A percentile compares a stretch with the other conserved stretches of the same genome.
These are phyloP conservation scores for Bilobella aurantiaca DNA, from an alignment of 1,140 invertebrate genomes.

Conservation along the genomic window DNA sequence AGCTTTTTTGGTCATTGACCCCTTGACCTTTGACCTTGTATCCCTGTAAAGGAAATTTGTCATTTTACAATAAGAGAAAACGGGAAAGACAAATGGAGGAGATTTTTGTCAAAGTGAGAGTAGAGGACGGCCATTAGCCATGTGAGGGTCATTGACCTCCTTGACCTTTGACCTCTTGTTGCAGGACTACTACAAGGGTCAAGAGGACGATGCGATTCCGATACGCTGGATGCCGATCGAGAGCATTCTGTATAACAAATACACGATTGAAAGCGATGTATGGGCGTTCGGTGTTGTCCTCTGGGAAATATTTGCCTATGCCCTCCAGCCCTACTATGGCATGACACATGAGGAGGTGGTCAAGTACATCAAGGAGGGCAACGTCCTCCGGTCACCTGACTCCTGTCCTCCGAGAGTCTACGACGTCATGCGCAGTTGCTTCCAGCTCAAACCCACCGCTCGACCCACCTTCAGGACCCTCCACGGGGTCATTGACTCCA, in stretches of 20 bases:
- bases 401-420: constrained; percentile 78
- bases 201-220: constrained; percentile 85
- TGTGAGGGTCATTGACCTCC: no score
- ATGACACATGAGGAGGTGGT: constrained; percentile 92
- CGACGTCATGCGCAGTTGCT: constrained; percentile 85
- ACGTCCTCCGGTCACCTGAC: constrained; percentile 73
- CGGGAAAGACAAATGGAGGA: no score
- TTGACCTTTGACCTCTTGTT: neutral
- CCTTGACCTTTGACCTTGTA: no score
- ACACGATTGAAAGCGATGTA: constrained; percentile 85
- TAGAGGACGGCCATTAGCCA: no score
- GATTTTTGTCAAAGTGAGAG: no score
- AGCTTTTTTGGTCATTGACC: no score
- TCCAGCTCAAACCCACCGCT: constrained; percentile 70
- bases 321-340: constrained; percentile 84
- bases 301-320: constrained; percentile 91
- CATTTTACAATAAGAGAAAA: no score
- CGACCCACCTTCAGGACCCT: constrained; percentile 72
- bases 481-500: constrained; percentile 55
- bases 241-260: constrained; percentile 85
- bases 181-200: constrained; percentile 82
- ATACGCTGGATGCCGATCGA: constrained; percentile 94
- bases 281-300: constrained; percentile 88
- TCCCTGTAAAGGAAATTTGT: no score
- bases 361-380: constrained; percentile 80